Conservation (phyloP, 2,113 vertebrate genomes). For the Oreochromis tanganicae region DNA sequence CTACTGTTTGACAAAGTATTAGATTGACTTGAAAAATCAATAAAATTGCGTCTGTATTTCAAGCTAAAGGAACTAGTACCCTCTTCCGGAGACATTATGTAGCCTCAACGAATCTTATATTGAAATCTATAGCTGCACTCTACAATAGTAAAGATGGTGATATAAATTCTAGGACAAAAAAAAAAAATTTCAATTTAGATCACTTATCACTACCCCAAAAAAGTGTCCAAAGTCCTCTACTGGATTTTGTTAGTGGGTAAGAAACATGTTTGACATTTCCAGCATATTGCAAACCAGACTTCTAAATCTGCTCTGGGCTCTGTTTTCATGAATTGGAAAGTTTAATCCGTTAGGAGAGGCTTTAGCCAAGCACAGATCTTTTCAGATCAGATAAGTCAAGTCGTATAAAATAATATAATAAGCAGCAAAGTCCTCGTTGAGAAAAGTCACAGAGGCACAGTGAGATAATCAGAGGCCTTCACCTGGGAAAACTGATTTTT, state of each 20-base stretch:
- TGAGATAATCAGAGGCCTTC: neutral
- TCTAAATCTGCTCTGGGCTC: neutral
- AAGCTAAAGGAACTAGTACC: neutral
- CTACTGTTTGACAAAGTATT: neutral
- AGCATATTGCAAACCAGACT: neutral
- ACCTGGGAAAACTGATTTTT: neutral
- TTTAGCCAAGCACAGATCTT: neutral
- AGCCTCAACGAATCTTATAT: neutral
- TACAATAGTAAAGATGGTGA: neutral
- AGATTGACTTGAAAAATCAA: neutral
- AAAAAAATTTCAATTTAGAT: neutral
- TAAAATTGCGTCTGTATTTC: neutral
- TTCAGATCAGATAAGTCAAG: neutral
- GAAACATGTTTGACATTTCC: neutral
- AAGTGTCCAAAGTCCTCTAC: neutral
- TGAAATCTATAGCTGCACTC: neutral
- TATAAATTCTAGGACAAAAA: neutral
- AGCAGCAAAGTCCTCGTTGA: neutral
- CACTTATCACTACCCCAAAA: neutral
- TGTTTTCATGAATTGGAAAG: neutral
- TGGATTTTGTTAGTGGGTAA: neutral
- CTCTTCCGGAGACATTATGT: neutral
- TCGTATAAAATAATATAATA: neutral
- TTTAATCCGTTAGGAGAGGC: neutral
- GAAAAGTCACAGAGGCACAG: neutral